Evolutionary conservation across 1,140 invertebrate species (phyloP), one percentile per base, ranked within the genome.

Genomic region (Ostrea denselamellosa): DNA sequence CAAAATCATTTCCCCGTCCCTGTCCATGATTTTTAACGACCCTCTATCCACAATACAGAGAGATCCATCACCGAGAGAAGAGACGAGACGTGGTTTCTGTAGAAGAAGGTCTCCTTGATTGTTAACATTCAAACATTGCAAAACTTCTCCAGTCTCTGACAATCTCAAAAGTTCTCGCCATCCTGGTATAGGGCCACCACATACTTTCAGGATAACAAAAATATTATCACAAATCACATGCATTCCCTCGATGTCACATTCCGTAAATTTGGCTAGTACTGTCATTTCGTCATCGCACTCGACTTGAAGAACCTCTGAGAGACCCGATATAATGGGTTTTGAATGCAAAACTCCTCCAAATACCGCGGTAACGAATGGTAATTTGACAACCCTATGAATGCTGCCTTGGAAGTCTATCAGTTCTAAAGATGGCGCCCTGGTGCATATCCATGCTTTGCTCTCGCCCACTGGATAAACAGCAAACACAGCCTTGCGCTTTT

Each of bases 131-230:
- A 77, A 77, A 34, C 68, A 77, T 0, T 77, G 68, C 4, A 77
- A 17, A 44, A 77, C 68, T 34, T 28, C 25, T 10, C 68, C 68
- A 10, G 22, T 10, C 8, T 22, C 22, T 2, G 68, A 77, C 2
- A 77, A 34, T 10, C 25, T 77, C 22, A 77, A 17, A 77, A 77
- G 68, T 34, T 77, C 68, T 7, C 68, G 68, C 68, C 68, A 77
- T 28, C 68, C 68, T 34, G 68, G 68, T 14, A 34, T 77, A 25
- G 68, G 68, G 8, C 68, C 68, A 28, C 68, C 68, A 25, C 68
- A 77, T 8, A 77, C 68, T 77, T 77, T 77, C 25, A 77, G 25
- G 68, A 77, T 28, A 17, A 77, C 68, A 77, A 77, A 77, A 12
- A 77, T 25, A 25, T 77, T 44, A 34, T 25, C 28, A 77, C 14